Percentiles rank a stretch among this genome's conserved stretches.
These are phyloP conservation scores for Vicugna pacos DNA, from an alignment of 2,113 vertebrate species.

Conservation along the genomic window DNA sequence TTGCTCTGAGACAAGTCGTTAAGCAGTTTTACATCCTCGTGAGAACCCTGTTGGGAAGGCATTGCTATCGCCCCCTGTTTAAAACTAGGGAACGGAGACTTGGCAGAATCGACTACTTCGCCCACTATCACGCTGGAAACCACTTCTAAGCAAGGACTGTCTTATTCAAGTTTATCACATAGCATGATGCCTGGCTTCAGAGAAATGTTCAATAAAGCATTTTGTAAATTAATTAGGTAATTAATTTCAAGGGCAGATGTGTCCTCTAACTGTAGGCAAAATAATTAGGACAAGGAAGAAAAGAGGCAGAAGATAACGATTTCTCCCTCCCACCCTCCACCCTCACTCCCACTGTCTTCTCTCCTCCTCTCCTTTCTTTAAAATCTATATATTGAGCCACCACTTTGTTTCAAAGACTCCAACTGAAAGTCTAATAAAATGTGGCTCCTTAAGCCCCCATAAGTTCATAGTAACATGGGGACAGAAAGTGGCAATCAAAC, in stretches of 20 bases:
- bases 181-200: neutral
- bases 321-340: neutral
- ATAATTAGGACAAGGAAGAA: neutral
- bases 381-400: neutral
- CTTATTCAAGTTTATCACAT: neutral
- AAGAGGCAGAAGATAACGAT: neutral
- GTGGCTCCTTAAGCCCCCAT: neutral
- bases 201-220: neutral
- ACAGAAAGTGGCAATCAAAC: neutral
- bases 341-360: neutral
- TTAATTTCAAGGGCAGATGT: conserved; percentile 19
- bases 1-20: neutral
- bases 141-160: neutral
- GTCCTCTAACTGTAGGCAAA: neutral
- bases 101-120: neutral
- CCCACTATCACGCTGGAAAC: neutral
- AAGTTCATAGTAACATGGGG: neutral
- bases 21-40: neutral
- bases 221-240: neutral
- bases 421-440: neutral
- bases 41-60: neutral
- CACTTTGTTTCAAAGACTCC: neutral
- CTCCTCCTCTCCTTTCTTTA: neutral
- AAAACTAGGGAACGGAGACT: neutral
- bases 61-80: neutral